Evolutionary conservation across 2,113 vertebrate species (phyloP), one percentile per base, ranked within the genome.

Genomic region (Campylorhamphus procurvoides): DNA sequence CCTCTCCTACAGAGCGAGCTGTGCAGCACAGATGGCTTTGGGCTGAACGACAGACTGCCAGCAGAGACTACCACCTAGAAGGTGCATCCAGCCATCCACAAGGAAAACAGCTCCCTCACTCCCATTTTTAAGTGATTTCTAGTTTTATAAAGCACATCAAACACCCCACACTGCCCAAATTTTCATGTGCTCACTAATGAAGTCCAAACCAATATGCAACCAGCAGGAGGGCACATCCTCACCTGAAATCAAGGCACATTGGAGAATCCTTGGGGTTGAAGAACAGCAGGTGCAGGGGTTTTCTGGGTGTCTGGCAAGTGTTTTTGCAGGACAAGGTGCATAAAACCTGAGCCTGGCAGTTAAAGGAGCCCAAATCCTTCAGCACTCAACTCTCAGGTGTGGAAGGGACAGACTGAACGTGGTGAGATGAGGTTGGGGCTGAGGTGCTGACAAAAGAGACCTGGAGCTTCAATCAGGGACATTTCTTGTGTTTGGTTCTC

Each of bases 41-140:
- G 67, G 46, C 10, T 89, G 56, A 73, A 35, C 0, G 0, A 52
- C 4, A 31, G 40, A 33, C 58, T 69, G 19, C 33, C 63, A 78
- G 42, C 40, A 93, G 39, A 55, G 14, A 44, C 4, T 12, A 17
- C 10, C 24, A 18, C n/a, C n/a, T 24, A 60, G 20, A 46, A 90
- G 19, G 2, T 10, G 18, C 58, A 76, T 10, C 0, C 0, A 84
- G 40, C 5, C 49, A 22, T 44, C 9, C 25, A 27, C 37, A n/a
- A 18, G n/a, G n/a, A 58, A 58, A 78, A 35, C 8, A 46, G 9
- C 5, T 64, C 40, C 28, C 17, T 64, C 5, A 1, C 20, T 60
- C 37, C 28, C 11, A 18, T 49, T 80, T 79, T 46, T 7, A 28
- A 74, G 40, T 40, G 49, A 53, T 62, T 58, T 58, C 4, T 24